Base-by-base conservation (phyloP, 2,888 invertebrate genomes). In the Amblyjoppa proteus region DNA sequence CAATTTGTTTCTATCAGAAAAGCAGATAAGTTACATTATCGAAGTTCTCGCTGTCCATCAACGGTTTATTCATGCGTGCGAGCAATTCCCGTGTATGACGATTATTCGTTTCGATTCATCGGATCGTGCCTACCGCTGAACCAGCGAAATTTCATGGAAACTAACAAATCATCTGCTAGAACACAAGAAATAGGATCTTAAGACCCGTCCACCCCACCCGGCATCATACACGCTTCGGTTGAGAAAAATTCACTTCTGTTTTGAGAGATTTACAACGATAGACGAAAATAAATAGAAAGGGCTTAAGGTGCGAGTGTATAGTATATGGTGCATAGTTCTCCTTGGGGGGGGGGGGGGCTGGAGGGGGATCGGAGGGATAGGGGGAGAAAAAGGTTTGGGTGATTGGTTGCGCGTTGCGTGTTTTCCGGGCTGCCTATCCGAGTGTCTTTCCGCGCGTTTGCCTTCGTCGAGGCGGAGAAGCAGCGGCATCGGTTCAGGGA, bases 261-360 rank as follows among this genome's bases (percentile, higher is more conserved):
- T 85, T 81, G 76, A 83, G 85, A 78, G 87, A 86, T 87, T 81
- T 84, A 81, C 81, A 83, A 81, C 83, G 81, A 81, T 85, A 87
- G 78, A 78, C 73, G 71, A 86, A 83, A 87, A 88, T 88, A 88
- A 88, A 88, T 88, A 87, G 87, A 87, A 86, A 77, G 75, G 85
- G 88, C 82, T 87, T 87, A 84, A 77, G 34, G 82, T 69, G 78
- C 53, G 69, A 78, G 78, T 66, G 66, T 68, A 64, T 66, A 78
- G 70, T 41, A 66, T 53, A 66, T 53, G 38, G 38, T 45, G 45
- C 28, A 70, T 41, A 25, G 6, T 41, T 41, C 41, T 11, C 11
- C 41, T 9, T 9, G 9, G 41, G 41, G 3, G 28, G 28, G 1
- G 28, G 3, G 34, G 34, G 34, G 6, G 6, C 20, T 20, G 34